Conservation (phyloP, 1,140 invertebrate genomes). For the Planococcus citri region DNA sequence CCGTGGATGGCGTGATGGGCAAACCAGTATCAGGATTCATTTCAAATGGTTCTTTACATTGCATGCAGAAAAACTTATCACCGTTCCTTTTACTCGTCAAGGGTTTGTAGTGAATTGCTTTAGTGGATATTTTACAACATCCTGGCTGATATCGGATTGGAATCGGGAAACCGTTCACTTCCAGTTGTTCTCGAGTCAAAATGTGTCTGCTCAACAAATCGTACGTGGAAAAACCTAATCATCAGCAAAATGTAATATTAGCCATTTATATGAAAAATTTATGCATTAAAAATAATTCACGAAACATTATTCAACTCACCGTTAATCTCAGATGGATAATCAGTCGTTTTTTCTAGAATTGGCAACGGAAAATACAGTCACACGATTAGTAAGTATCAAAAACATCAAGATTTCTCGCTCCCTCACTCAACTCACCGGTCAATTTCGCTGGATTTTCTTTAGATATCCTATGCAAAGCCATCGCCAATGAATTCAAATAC, state of each 20-base stretch:
- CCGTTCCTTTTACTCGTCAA: slow-evolving; percentile 29
- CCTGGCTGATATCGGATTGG: slow-evolving; percentile 44
- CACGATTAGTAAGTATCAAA: too few species aligned
- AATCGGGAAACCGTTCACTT: slow-evolving; percentile 71
- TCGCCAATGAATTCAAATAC: not conserved
- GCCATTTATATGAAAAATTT: too few species aligned
- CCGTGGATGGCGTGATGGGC: slow-evolving; percentile 38
- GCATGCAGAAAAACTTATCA: slow-evolving; percentile 58
- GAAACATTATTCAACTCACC: not conserved
- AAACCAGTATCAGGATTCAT: slow-evolving; percentile 59
- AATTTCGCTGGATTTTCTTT: slow-evolving; percentile 9
- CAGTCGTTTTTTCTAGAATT: not conserved
- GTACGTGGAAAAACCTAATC: slow-evolving; percentile 18
- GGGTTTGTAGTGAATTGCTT: slow-evolving; percentile 44
- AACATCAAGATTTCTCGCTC: too few species aligned
- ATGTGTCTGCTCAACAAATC: slow-evolving; percentile 30
- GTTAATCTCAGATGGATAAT: not conserved
- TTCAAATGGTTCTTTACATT: slow-evolving; percentile 67
- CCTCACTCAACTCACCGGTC: not conserved
- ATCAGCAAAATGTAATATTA: not conserved
- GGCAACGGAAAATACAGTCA: not conserved
- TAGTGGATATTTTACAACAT: slow-evolving; percentile 42
- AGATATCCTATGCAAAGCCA: slow-evolving; percentile 6
- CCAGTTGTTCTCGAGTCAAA: slow-evolving; percentile 61
- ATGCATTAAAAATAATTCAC: too few species aligned